Conservation (phyloP, 2,797 vertebrate genomes). For the Falco novaeseelandiae region DNA sequence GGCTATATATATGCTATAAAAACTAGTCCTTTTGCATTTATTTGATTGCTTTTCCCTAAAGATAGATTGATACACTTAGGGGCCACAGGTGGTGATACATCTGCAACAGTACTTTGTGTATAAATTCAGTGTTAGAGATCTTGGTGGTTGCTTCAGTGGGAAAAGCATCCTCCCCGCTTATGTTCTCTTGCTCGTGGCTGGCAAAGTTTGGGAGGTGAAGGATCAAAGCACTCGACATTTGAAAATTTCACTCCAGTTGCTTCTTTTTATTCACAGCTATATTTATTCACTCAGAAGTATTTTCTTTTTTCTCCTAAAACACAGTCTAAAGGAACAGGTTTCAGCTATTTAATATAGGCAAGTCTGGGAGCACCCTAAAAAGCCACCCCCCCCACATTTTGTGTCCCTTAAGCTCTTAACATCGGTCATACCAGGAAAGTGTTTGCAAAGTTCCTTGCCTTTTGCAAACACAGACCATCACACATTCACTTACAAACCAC, state of each 20-base stretch:
- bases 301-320: background rate
- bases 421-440: fast-evolving
- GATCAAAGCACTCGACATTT: background rate
- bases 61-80: background rate
- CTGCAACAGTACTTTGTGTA: background rate
- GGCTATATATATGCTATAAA: background rate
- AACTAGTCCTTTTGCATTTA: background rate
- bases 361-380: background rate
- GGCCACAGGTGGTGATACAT: background rate
- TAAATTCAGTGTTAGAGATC: background rate
- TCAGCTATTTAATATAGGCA: background rate
- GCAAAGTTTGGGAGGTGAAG: background rate
- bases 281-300: background rate
- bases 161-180: background rate
- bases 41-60: background rate
- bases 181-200: background rate
- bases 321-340: background rate
- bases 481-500: background rate
- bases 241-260: background rate
- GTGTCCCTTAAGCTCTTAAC: background rate
- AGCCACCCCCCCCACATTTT: background rate
- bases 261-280: background rate
- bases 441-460: background rate
- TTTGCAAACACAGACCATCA: background rate
- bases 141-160: background rate